Percentiles rank a stretch among this genome's conserved stretches.
Conservation (phyloP, 2,888 invertebrate species). For the Peribatodes rhomboidaria region DNA sequence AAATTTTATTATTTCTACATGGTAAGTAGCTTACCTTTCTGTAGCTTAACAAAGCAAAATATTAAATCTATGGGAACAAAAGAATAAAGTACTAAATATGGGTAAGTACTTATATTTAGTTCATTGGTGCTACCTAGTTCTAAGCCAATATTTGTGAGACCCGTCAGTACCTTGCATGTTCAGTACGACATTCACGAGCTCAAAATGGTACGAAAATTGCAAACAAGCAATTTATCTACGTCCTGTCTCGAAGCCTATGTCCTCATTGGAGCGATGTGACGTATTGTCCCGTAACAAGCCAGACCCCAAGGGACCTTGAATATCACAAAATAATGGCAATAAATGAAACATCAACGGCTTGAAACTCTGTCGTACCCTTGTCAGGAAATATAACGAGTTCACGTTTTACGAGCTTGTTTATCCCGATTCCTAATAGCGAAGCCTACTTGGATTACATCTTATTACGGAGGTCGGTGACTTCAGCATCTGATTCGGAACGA, state of each 20-base stretch:
- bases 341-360: conserved; percentile 51
- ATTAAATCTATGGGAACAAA: too few species aligned
- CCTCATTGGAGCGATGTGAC: neutral
- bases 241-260: too few species aligned
- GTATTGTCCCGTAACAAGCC: conserved; percentile 11
- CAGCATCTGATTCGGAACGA: conserved; percentile 30
- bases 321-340: conserved; percentile 35
- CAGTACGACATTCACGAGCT: too few species aligned
- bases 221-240: neutral
- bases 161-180: too few species aligned
- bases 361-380: conserved; percentile 60
- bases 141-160: too few species aligned
- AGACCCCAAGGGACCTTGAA: conserved; percentile 24
- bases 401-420: conserved; percentile 69
- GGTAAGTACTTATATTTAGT: too few species aligned
- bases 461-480: conserved; percentile 43
- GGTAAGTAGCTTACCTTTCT: too few species aligned
- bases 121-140: too few species aligned
- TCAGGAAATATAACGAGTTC: conserved; percentile 65
- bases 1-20: too few species aligned
- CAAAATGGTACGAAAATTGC: neutral
- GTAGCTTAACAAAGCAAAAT: too few species aligned
- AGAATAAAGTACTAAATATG: too few species aligned
- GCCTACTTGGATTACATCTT: conserved; percentile 40
- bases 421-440: conserved; percentile 53